Evolutionary conservation across 2,888 invertebrate genomes (phyloP).

Genomic region (Crepidodera aurea): DNA sequence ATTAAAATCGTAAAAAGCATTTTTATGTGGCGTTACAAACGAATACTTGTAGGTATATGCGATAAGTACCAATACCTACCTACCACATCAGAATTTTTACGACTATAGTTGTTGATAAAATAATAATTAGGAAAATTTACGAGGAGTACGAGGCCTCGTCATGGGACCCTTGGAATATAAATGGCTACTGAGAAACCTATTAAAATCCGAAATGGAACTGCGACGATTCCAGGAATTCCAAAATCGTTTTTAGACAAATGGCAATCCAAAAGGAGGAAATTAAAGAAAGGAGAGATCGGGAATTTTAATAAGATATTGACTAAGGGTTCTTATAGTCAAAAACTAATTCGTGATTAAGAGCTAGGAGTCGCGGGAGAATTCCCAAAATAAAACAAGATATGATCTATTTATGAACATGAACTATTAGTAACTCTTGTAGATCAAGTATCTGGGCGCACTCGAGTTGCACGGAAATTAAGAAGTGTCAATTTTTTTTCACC

Average conservation of each 20-base stretch:
- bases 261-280: not conserved
- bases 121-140: constrained; percentile 31
- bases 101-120: constrained; percentile 25
- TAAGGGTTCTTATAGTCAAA: too few species aligned
- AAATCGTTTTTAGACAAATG: not conserved
- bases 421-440: too few species aligned
- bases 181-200: constrained; percentile 16
- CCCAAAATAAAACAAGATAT: too few species aligned
- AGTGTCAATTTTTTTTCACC: too few species aligned
- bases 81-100: constrained; percentile 20
- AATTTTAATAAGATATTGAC: too few species aligned
- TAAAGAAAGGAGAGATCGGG: not conserved
- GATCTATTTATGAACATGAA: too few species aligned
- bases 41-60: constrained; percentile 24
- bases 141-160: constrained; percentile 11
- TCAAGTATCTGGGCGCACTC: too few species aligned
- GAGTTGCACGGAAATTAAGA: too few species aligned
- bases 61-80: constrained; percentile 24
- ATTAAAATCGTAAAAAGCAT: constrained; percentile 21
- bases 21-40: constrained; percentile 30
- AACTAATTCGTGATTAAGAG: too few species aligned
- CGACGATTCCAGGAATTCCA: constrained; percentile 2
- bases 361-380: too few species aligned
- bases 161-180: constrained; percentile 15
- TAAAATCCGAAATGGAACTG: constrained; percentile 13